Evolutionary conservation across 2,113 vertebrate genomes (phyloP), one percentile per base, ranked within the genome.

Genomic region (Polypterus bichir): DNA sequence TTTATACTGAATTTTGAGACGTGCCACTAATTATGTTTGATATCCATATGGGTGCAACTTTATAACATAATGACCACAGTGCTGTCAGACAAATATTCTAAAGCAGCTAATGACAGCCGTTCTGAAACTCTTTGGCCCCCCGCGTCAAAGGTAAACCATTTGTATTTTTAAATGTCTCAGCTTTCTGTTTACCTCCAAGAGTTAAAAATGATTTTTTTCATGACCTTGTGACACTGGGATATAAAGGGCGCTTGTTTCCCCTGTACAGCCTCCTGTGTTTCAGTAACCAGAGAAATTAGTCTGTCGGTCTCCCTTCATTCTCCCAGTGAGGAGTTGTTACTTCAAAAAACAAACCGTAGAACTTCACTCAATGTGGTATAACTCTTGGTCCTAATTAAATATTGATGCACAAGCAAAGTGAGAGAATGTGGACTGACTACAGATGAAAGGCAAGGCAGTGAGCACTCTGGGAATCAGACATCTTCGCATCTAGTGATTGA

Each of bases 341-440:
- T 68, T 59, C 44, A 59, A 63, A 51, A 44, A 27, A 45, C 64
- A 46, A 54, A 67, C 60, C 64, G 58, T 56, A 72, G 49, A 69
- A 69, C 76, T 27, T 79, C 68, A 74, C 74, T 73, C 77, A 73
- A 63, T 67, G 64, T 73, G 73, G 73, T 73, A 79, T 76, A 79
- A 73, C 66, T 65, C 4, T 77, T 73, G 77, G 69, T 65, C 58
- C 46, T 54, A 46, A 78, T 83, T 49, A 82, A 83, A 80, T 78
- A 81, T 86, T 73, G 67, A 81, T 76, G 71, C 48, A 56, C 70
- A 27, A 27, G 27, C 27, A 27, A 27, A 27, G 27, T 27, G 27
- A 27, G 27, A 27, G 27, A 27, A 27, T 27, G 27, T 27, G 27
- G 27, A 27, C 27, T 27, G 27, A 27, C 27, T 27, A 27, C 27